Evolutionary conservation across 2,113 vertebrate species (phyloP).

Genomic region (Onychostoma macrolepis): DNA sequence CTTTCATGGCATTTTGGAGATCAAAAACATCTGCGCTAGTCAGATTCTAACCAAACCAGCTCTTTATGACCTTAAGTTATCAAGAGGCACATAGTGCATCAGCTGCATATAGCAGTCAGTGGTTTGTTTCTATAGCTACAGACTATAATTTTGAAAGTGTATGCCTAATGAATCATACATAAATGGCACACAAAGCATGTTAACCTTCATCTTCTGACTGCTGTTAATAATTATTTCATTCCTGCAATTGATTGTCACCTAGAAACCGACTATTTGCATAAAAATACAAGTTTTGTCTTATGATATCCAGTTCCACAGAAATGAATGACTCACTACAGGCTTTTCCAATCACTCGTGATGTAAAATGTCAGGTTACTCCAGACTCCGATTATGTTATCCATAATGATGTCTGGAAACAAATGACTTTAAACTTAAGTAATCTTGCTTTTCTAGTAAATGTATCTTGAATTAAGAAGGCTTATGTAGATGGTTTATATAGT

Average conservation of each 20-base stretch:
- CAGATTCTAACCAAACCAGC: background rate
- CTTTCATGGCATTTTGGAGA: background rate
- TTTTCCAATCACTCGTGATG: background rate
- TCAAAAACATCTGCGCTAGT: background rate
- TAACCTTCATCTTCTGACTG: background rate
- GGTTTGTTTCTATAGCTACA: background rate
- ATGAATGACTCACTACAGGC: background rate
- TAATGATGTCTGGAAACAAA: background rate
- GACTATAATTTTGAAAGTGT: background rate
- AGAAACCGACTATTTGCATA: background rate
- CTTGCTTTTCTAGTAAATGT: background rate
- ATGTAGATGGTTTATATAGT: no score
- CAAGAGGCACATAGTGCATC: background rate
- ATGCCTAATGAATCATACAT: background rate
- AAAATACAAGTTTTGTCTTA: background rate
- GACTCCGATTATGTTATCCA: background rate
- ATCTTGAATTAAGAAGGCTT: background rate
- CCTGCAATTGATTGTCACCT: background rate
- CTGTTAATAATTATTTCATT: background rate
- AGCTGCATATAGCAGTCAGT: background rate
- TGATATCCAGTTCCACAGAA: background rate
- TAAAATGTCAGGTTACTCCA: background rate
- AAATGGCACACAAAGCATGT: background rate
- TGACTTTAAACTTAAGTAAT: background rate
- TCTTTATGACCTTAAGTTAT: background rate